These are phyloP conservation scores for Pocillopora grandis DNA, from an alignment of 92 coral and sea anemone species.

Conservation along the genomic window DNA sequence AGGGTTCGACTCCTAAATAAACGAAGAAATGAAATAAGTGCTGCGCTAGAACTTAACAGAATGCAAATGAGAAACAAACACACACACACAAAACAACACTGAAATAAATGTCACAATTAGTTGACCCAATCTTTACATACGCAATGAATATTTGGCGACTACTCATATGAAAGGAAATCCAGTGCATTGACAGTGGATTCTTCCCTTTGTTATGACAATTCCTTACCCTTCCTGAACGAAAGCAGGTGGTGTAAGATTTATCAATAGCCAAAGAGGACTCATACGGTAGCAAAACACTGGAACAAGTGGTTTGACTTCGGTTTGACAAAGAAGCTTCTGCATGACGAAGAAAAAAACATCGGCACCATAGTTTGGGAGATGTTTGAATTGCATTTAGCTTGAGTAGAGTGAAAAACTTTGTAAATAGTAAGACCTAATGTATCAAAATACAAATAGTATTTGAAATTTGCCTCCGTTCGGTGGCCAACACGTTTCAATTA, in stretches of 20 bases:
- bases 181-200: neutral
- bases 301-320: neutral
- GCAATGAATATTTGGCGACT: too few species aligned
- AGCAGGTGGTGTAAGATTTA: conserved; percentile 30
- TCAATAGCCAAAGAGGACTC: conserved; percentile 13
- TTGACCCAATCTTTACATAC: too few species aligned
- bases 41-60: neutral
- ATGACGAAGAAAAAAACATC: neutral
- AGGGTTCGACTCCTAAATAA: conserved; percentile 12
- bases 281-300: neutral
- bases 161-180: neutral
- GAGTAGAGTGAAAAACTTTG: neutral
- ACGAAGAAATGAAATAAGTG: neutral
- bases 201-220: neutral
- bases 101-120: neutral
- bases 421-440: too few species aligned
- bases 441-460: too few species aligned
- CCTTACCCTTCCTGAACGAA: conserved; percentile 25
- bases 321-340: conserved; percentile 11
- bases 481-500: too few species aligned
- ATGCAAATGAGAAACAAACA: neutral
- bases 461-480: too few species aligned
- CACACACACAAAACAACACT: too few species aligned
- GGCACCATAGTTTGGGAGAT: too few species aligned
- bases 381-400: neutral